A percentile compares a stretch with the other conserved stretches of the same genome.
These are phyloP conservation scores for Plutomurus gul DNA, from an alignment of 1,140 invertebrate species.

Conservation along the genomic window DNA sequence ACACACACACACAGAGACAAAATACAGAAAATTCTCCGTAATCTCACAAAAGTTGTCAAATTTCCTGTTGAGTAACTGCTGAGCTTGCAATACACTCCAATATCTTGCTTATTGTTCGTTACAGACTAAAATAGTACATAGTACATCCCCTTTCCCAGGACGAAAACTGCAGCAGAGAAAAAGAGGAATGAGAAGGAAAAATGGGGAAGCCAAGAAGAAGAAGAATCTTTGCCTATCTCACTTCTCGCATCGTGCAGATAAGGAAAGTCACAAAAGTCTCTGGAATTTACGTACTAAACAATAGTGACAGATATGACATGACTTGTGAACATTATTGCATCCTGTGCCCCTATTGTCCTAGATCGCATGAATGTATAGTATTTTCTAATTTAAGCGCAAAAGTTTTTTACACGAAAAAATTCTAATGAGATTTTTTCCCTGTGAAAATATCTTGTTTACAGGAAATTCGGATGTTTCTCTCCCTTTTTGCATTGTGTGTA, in stretches of 20 bases:
- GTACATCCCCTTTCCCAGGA: background rate
- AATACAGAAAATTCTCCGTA: background rate
- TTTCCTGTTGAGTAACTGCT: slow-evolving; percentile 10
- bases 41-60: slow-evolving; percentile 20
- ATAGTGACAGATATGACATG: too few species aligned
- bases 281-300: too few species aligned
- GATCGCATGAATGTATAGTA: too few species aligned
- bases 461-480: background rate
- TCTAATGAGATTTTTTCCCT: slow-evolving; percentile 4
- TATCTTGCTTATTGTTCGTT: background rate
- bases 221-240: too few species aligned
- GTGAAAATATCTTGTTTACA: slow-evolving; percentile 21
- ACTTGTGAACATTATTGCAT: too few species aligned
- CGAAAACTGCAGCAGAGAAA: background rate
- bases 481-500: background rate
- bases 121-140: background rate
- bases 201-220: background rate
- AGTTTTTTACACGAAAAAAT: background rate
- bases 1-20: too few species aligned
- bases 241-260: too few species aligned
- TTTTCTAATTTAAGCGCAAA: background rate
- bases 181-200: background rate
- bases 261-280: background rate
- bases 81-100: slow-evolving; percentile 12
- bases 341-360: too few species aligned